Evolutionary conservation across 2,113 vertebrate genomes (phyloP).

Genomic region (Odocoileus hemionus): DNA sequence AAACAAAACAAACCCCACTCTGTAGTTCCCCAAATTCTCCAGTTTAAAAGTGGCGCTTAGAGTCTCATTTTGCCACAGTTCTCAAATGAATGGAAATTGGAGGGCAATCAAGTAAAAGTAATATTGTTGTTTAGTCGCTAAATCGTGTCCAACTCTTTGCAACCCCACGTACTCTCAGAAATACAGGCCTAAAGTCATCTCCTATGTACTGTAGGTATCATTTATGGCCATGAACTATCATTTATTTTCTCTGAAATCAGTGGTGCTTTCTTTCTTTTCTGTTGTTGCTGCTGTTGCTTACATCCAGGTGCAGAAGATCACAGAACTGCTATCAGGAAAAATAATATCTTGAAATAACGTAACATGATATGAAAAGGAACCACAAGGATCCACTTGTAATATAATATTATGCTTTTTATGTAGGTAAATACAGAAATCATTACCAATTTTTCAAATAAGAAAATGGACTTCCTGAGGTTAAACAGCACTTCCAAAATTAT

Average conservation of each 20-base stretch:
- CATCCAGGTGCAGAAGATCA: not conserved
- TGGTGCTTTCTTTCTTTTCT: not conserved
- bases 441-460: not conserved
- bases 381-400: not conserved
- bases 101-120: not conserved
- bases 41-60: not conserved
- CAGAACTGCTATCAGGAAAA: not conserved
- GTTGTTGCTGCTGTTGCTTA: not conserved
- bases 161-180: not conserved
- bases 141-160: not conserved
- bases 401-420: not conserved
- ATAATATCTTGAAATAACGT: not conserved
- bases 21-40: not conserved
- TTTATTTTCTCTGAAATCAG: not conserved
- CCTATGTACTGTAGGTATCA: not conserved
- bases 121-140: not conserved
- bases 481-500: slow-evolving; percentile 8
- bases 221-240: not conserved
- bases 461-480: not conserved
- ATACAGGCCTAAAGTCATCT: not conserved
- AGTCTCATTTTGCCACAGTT: not conserved
- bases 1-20: not conserved
- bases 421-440: not conserved
- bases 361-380: not conserved
- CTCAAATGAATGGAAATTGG: not conserved